These are phyloP conservation scores for Andrena dorsata DNA, from an alignment of 2,888 invertebrate genomes.

Conservation along the genomic window DNA sequence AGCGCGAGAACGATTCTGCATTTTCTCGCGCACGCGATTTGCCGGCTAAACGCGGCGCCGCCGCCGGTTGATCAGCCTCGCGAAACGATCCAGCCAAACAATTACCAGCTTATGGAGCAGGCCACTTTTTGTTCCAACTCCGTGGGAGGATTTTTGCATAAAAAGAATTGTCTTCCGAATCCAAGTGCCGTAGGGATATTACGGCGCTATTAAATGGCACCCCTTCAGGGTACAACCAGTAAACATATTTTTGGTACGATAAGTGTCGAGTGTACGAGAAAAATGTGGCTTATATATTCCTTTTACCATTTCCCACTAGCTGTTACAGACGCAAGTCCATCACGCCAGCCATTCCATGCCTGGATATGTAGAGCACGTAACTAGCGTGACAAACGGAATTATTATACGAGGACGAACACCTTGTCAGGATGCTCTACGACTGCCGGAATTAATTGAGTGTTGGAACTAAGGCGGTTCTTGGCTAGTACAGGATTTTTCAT, in stretches of 20 bases:
- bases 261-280: background rate
- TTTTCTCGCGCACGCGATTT: conserved; percentile 51
- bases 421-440: conserved; percentile 53
- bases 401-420: conserved; percentile 74
- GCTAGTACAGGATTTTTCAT: no score
- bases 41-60: conserved; percentile 25
- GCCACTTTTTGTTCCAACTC: background rate
- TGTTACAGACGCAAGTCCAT: conserved; percentile 7
- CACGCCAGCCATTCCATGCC: conserved; percentile 42
- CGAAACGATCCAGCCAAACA: conserved; percentile 1
- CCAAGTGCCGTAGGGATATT: no score
- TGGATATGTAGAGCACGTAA: conserved; percentile 80
- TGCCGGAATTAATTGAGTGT: conserved; percentile 69
- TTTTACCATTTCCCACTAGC: background rate
- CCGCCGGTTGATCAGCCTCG: conserved; percentile 27
- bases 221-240: no score
- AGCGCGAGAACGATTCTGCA: conserved; percentile 26
- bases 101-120: background rate
- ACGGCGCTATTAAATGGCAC: no score
- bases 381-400: conserved; percentile 78
- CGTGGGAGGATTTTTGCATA: background rate
- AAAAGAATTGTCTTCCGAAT: background rate
- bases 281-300: background rate
- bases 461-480: conserved; percentile 64
- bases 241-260: background rate